Conservation (phyloP, 2,797 vertebrate species). For the Cetoscarus ocellatus region DNA sequence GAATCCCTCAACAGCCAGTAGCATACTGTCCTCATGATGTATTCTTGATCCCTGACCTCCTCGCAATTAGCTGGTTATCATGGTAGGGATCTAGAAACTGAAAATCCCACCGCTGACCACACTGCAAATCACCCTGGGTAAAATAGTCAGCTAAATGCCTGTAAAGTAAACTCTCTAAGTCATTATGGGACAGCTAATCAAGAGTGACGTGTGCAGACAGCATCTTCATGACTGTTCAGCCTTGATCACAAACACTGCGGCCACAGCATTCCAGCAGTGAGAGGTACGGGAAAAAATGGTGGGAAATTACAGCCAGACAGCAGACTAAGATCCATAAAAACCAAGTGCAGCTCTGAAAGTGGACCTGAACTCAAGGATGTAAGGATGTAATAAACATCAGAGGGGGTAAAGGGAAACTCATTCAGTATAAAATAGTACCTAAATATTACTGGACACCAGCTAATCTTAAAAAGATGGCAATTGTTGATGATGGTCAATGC, state of each 20-base stretch:
- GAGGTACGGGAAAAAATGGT: conserved; percentile 41
- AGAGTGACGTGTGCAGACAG: conserved; percentile 40
- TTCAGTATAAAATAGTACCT: too few relatives aligned
- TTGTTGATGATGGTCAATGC: too few relatives aligned
- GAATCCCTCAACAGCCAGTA: not conserved
- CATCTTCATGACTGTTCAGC: conserved; percentile 34
- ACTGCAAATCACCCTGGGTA: conserved; percentile 1
- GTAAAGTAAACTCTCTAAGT: conserved; percentile 41
- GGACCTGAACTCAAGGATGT: conserved; percentile 18
- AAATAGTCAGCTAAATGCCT: not conserved
- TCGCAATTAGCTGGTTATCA: not conserved
- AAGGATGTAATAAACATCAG: not conserved
- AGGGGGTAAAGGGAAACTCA: too few relatives aligned
- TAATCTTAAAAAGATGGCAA: too few relatives aligned
- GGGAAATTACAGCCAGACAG: conserved; percentile 56
- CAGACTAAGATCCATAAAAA: conserved; percentile 28
- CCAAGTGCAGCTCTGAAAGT: not conserved
- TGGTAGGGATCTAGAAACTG: not conserved
- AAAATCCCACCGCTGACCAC: not conserved
- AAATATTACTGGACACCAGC: too few relatives aligned
- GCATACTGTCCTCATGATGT: not conserved
- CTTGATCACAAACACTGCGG: conserved; percentile 15
- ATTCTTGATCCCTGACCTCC: conserved; percentile 5
- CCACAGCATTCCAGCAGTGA: conserved; percentile 50
- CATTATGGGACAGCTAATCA: conserved; percentile 26